Base-by-base conservation (phyloP, 2,888 invertebrate species). In the Smittia sp. region DNA sequence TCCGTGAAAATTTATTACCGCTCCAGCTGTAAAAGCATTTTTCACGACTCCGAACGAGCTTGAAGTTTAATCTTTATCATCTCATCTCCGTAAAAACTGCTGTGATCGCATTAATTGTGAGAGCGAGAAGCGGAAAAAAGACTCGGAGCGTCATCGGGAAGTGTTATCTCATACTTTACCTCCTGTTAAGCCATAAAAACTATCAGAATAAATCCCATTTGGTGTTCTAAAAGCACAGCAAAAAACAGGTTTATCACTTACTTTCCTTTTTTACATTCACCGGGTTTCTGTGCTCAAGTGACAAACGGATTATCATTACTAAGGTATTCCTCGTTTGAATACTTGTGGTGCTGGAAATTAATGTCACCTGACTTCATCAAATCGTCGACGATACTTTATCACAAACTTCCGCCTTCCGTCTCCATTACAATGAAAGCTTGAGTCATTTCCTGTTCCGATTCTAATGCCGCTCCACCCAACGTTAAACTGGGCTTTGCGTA, bases 131-230 rank as follows among this genome's bases (percentile, higher is more conserved):
- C 58, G 7, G 58, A 22, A 46, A 46, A 46, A 46, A 3, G 4
- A 11, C 15, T 15, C 46, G 58, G 3, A 58, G 1, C 18, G 22
- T 58, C 58, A 58, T 58, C 58, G 22, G 9, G n/a, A 15, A 46
- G 22, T 58, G 58, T 58, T 58, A 58, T 58, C 18, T 58, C 58
- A 22, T 58, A 9, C 46, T 15, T 46, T 11, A 58, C 58, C 13
- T 46, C 46, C 46, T 46, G 46, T 46, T 11, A 46, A 46, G 58
- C 22, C 58, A 58, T 58, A 58, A 58, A 58, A 58, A 46, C 46
- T 46, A 46, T 46, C 46, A 46, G 15, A 46, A 46, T 46, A 58
- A 58, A 58, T 58, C 58, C 58, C 58, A 58, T 58, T 58, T 18
- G 13, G 22, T 58, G 58, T 58, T 58, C 9, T 18, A 58, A 58